Percentiles rank a stretch among this genome's conserved stretches.
These are phyloP conservation scores for Montipora sp. DNA, from an alignment of 64 coral and sea anemone species.

Conservation along the genomic window DNA sequence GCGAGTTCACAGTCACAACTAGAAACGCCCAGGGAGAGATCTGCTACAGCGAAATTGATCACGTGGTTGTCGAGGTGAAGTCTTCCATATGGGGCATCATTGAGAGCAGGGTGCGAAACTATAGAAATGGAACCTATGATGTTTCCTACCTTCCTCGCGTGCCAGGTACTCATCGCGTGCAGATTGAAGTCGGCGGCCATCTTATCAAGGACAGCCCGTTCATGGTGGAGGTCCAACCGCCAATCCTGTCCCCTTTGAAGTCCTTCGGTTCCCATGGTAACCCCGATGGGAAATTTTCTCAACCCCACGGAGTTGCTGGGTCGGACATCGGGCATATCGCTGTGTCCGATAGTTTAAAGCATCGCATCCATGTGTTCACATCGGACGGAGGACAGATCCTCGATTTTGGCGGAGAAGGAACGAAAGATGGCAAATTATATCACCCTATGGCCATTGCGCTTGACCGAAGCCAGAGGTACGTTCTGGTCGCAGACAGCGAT, in stretches of 20 bases:
- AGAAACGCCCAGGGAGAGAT: constrained; percentile 58
- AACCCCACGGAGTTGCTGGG: constrained; percentile 65
- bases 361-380: constrained; percentile 64
- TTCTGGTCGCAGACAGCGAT: constrained; percentile 61
- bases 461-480: constrained; percentile 48
- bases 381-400: constrained; percentile 30
- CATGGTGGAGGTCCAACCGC: constrained; percentile 52
- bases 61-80: constrained; percentile 43
- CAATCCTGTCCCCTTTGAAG: constrained; percentile 62
- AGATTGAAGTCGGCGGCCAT: constrained; percentile 43
- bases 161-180: constrained; percentile 56
- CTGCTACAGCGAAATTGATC: constrained; percentile 68
- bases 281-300: constrained; percentile 55
- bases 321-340: constrained; percentile 47
- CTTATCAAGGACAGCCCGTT: constrained; percentile 71
- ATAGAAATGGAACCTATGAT: constrained; percentile 60
- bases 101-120: constrained; percentile 39
- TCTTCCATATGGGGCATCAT: constrained; percentile 32
- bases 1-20: constrained; percentile 59
- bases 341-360: constrained; percentile 67
- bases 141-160: constrained; percentile 38
- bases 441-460: constrained; percentile 63
- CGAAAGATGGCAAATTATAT: constrained; percentile 57
- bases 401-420: constrained; percentile 66
- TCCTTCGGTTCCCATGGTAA: constrained; percentile 64